Evolutionary conservation across 2,888 invertebrate species (phyloP).

Genomic region (Teleiodes luculella): DNA sequence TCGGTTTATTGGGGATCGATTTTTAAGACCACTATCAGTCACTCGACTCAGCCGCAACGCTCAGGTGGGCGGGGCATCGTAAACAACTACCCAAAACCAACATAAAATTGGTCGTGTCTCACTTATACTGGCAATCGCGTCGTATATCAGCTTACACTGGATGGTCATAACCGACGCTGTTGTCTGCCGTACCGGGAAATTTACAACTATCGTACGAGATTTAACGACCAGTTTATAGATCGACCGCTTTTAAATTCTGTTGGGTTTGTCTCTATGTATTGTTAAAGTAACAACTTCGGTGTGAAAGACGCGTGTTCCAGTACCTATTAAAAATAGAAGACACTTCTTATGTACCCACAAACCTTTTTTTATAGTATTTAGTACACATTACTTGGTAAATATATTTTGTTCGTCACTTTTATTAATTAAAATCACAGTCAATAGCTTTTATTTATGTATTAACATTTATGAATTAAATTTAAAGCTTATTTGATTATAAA

Average conservation of each 20-base stretch:
- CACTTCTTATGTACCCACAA: neutral
- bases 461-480: too few species aligned
- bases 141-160: too few species aligned
- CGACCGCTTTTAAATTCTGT: conserved; percentile 53
- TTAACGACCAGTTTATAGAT: conserved; percentile 76
- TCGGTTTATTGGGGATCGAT: conserved; percentile 60
- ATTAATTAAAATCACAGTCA: too few species aligned
- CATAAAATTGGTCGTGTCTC: too few species aligned
- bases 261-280: neutral
- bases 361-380: too few species aligned
- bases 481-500: too few species aligned
- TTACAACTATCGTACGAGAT: conserved; percentile 73
- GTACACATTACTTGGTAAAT: neutral
- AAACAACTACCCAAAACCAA: conserved; percentile 36
- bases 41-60: conserved; percentile 36
- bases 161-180: too few species aligned
- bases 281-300: neutral
- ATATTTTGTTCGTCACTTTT: neutral
- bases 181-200: conserved; percentile 54
- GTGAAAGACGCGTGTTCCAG: neutral
- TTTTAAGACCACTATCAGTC: conserved; percentile 27
- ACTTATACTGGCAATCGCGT: too few species aligned
- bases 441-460: too few species aligned
- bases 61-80: conserved; percentile 71
- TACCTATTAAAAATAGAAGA: neutral